phyloP scores from a whole-genome alignment of 1,140 invertebrate genomes.

The Hesperophylax magnus region DNA sequence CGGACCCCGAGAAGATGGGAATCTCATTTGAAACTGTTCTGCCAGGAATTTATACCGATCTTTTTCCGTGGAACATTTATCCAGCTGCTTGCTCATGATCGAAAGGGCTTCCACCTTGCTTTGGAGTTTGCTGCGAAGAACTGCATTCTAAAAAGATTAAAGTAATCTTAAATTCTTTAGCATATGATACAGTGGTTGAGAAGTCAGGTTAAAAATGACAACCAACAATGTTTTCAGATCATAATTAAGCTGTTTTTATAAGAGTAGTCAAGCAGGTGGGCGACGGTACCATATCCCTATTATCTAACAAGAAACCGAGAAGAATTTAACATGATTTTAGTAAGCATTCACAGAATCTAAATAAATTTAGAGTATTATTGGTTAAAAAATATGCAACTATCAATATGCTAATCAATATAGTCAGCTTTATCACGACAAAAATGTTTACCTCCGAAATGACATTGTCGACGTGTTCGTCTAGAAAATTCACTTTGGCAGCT shows the following conservation, averaged over 20 bases:
- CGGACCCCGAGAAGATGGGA: slow-evolving; percentile 58
- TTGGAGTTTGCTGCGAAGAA: slow-evolving; percentile 79
- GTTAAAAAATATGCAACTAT: background rate
- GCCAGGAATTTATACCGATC: slow-evolving; percentile 88
- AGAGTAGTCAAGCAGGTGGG: background rate
- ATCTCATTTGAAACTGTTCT: slow-evolving; percentile 82
- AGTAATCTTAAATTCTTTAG: background rate
- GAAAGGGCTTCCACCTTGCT: slow-evolving; percentile 85
- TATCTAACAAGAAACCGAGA: background rate
- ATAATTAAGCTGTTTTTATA: background rate
- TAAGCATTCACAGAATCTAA: background rate
- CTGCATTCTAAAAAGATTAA: slow-evolving; percentile 67
- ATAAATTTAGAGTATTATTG: background rate
- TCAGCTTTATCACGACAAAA: background rate
- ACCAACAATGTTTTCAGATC: background rate
- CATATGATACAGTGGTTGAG: background rate
- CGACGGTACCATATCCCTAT: background rate
- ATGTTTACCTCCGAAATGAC: slow-evolving; percentile 51
- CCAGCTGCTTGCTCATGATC: slow-evolving; percentile 83
- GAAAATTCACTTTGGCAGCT: slow-evolving; percentile 52
- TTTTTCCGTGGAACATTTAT: slow-evolving; percentile 82
- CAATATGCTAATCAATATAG: background rate
- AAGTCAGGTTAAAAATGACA: background rate
- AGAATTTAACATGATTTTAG: background rate
- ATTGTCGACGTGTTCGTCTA: slow-evolving; percentile 56